Conservation (phyloP, 2,888 invertebrate species). For the Flabesymbios commensalis region DNA sequence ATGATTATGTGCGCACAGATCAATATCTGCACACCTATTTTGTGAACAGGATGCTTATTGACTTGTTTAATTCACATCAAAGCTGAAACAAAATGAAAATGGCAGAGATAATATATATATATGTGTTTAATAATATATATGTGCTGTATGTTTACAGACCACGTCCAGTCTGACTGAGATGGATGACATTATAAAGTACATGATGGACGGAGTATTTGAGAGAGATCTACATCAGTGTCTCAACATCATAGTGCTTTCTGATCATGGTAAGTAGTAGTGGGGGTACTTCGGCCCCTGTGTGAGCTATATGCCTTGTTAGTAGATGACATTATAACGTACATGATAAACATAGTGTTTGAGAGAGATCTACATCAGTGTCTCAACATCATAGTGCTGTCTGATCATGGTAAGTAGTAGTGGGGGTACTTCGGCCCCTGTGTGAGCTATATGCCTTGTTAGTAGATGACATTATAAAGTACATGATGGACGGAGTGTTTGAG, state of each 20-base stretch:
- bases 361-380: conserved; percentile 47
- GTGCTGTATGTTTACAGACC: too few species aligned
- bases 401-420: conserved; percentile 57
- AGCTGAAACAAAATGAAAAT: too few species aligned
- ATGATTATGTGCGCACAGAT: too few species aligned
- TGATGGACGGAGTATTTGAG: conserved; percentile 47
- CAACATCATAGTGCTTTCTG: conserved; percentile 50
- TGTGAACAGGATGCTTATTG: too few species aligned
- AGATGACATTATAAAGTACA: conserved; percentile 41
- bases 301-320: too few species aligned
- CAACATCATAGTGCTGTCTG: conserved; percentile 50
- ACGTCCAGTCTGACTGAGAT: conserved; percentile 50
- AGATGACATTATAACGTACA: conserved; percentile 41
- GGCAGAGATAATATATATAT: too few species aligned
- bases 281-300: too few species aligned
- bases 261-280: conserved; percentile 57
- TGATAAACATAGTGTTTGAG: conserved; percentile 47
- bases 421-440: too few species aligned
- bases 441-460: too few species aligned
- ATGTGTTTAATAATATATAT: too few species aligned
- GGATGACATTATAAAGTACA: conserved; percentile 41
- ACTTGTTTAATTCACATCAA: too few species aligned
- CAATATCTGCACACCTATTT: too few species aligned
- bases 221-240: conserved; percentile 47
- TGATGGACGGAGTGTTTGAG: conserved; percentile 47